Evolutionary conservation across 1,140 invertebrate species (phyloP), one percentile per base, ranked within the genome.

Genomic region (Ladona fulva): DNA sequence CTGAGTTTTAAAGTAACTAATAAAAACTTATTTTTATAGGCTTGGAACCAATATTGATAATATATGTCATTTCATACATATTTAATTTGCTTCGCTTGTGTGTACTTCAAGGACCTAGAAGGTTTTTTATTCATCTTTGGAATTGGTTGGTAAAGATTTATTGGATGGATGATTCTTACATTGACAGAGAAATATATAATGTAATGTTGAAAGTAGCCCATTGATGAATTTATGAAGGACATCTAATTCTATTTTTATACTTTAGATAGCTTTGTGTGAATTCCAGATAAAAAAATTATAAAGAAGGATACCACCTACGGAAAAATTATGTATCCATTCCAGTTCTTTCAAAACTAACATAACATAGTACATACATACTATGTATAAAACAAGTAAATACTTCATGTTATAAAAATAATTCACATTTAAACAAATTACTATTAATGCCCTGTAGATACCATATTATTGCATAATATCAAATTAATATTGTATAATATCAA

Each of bases 111-210:
- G 88, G 88, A 0, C 85, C 87, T 12, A 81, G 77, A 22, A 82
- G 85, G 66, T 89, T 86, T 81, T 89, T 89, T 80, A 81, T 81
- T 19, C 82, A 84, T 19, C 81, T 86, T 73, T 88, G 87, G 87
- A 89, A 88, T 79, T 87, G 87, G 86, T 85, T 82, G 81, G 77
- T 1, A 80, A 76, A 24, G 8, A 24, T 59, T 78, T 16, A 78
- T 42, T 11, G 10, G 19, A 10, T 11, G 10, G 10, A 52, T 52
- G 10, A 52, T 19, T 52, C 44, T 11, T 52, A 52, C 19, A 19
- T 52, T 52, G 44, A 52, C 44, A 52, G 10, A 52, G 10, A 52
- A 52, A 52, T 52, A 52, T 10, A 52, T 10, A 52, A 52, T 11
- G 19, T 52, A 52, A 52, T 19, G 19, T 11, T 52, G 10, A 11